These are phyloP conservation scores for Cyanocitta stelleri DNA, from an alignment of 2,113 vertebrate genomes.

Conservation along the genomic window DNA sequence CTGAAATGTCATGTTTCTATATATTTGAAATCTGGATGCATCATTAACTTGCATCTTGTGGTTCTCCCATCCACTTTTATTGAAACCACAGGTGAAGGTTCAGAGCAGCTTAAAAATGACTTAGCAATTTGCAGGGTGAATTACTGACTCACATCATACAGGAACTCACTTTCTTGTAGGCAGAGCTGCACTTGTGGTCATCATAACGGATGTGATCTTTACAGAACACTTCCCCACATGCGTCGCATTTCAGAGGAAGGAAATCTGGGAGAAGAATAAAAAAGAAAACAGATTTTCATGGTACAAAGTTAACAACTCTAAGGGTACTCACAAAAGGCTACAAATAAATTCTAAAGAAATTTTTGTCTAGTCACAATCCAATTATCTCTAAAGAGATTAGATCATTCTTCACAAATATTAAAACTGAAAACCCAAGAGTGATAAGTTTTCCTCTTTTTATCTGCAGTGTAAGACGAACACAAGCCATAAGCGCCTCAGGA, in stretches of 20 bases:
- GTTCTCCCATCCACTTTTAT: not conserved
- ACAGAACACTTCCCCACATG: constrained; percentile 87
- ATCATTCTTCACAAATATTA: not conserved
- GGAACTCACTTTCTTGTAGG: constrained; percentile 85
- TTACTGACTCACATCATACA: fast-evolving
- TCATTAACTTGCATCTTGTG: not conserved
- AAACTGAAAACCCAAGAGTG: fast-evolving
- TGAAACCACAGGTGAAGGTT: not conserved
- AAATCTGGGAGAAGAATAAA: constrained; percentile 77
- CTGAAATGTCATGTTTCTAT: not conserved
- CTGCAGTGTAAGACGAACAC: fast-evolving
- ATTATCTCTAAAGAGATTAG: fast-evolving
- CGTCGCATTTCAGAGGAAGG: constrained; percentile 89
- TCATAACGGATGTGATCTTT: constrained; percentile 87
- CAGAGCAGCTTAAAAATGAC: not conserved
- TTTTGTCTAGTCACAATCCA: not conserved
- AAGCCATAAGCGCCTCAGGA: not conserved
- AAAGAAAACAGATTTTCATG: not conserved
- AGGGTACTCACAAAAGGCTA: not conserved
- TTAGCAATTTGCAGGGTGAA: not conserved
- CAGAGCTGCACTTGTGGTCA: constrained; percentile 84
- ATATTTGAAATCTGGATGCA: not conserved
- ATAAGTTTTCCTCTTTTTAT: not conserved
- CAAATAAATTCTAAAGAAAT: not conserved
- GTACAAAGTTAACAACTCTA: not conserved